Percentiles rank a stretch among this genome's conserved stretches.
These are phyloP conservation scores for Vidua chalybeata DNA, from an alignment of 2,113 vertebrate species.

Conservation along the genomic window DNA sequence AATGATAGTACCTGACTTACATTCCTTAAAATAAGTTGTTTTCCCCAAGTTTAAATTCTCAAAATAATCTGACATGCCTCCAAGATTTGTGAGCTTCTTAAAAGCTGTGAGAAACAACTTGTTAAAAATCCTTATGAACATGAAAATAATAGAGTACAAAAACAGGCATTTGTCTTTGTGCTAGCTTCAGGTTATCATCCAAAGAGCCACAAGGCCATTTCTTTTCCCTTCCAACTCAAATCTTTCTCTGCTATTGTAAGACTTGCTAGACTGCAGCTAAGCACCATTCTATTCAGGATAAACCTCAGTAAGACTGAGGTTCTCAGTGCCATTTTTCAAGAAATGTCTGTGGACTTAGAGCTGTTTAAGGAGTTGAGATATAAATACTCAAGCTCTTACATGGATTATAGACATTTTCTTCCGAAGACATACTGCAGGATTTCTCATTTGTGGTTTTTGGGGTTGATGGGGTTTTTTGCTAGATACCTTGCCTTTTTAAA, in stretches of 20 bases:
- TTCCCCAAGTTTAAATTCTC: background rate
- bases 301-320: background rate
- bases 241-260: background rate
- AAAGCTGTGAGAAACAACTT: background rate
- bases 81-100: background rate
- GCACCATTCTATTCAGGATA: background rate
- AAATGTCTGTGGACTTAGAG: background rate
- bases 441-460: background rate
- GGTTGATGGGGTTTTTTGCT: background rate
- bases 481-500: background rate
- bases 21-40: background rate
- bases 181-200: background rate
- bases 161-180: background rate
- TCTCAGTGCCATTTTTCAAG: background rate
- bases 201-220: background rate
- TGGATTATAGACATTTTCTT: background rate
- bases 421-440: background rate
- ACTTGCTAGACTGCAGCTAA: background rate
- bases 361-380: background rate
- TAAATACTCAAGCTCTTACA: background rate
- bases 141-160: background rate
- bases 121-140: background rate
- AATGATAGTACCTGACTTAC: background rate
- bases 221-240: background rate
- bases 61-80: background rate